Evolutionary conservation across 2,113 vertebrate species (phyloP).

Genomic region (Rhodinocichla rosea): DNA sequence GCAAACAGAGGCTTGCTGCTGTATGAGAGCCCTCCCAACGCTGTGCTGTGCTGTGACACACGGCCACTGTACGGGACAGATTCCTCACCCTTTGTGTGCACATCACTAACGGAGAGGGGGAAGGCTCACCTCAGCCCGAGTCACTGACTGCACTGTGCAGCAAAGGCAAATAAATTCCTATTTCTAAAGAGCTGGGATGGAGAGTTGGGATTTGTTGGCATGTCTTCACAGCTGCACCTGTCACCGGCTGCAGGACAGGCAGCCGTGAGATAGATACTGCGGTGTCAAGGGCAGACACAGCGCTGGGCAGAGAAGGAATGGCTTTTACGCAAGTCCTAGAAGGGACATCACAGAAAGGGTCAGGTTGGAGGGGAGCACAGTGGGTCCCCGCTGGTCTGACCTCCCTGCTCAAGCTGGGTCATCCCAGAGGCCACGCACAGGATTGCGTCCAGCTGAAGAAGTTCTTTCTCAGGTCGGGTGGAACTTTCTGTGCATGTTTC

Average conservation of each 20-base stretch:
- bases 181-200: background rate
- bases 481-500: background rate
- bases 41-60: background rate
- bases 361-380: background rate
- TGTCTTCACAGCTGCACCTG: background rate
- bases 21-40: background rate
- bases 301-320: fast-evolving
- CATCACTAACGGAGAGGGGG: fast-evolving
- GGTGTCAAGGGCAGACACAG: background rate
- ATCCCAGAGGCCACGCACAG: background rate
- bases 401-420: background rate
- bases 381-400: too few relatives aligned
- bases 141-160: background rate
- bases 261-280: background rate
- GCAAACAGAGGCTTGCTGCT: background rate
- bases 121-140: background rate
- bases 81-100: fast-evolving
- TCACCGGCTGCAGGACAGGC: background rate
- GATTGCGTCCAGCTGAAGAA: background rate
- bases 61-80: fast-evolving
- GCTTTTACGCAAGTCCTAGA: background rate
- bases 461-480: too few relatives aligned
- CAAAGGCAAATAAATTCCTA: background rate
- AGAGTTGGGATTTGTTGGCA: background rate
- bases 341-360: too few relatives aligned